A percentile compares a stretch with the other conserved stretches of the same genome.
Conservation (phyloP, 2,888 invertebrate genomes). For the Agriotes lineatus region DNA sequence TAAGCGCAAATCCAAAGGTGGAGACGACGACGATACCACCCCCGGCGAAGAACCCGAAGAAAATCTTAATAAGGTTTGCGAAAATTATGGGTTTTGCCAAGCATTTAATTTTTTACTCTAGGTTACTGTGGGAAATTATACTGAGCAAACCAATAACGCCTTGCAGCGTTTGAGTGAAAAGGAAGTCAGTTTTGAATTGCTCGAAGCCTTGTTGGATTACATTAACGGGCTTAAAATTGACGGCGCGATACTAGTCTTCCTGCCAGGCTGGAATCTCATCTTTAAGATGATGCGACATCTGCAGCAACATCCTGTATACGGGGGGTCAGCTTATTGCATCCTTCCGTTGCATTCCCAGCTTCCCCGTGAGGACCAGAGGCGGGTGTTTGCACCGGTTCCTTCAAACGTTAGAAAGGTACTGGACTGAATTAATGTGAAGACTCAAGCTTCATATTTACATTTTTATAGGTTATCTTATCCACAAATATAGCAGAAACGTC, state of each 20-base stretch:
- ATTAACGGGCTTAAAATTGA: conserved; percentile 74
- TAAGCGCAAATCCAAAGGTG: conserved; percentile 75
- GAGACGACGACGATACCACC: conserved; percentile 69
- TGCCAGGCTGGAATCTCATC: conserved; percentile 98
- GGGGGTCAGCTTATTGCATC: conserved; percentile 76
- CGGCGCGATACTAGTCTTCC: conserved; percentile 92
- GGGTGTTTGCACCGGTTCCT: conserved; percentile 91
- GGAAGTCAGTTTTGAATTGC: conserved; percentile 92
- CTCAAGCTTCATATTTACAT: too few relatives aligned
- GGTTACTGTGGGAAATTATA: conserved; percentile 66
- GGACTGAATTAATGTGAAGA: too few relatives aligned
- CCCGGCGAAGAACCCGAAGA: conserved; percentile 73
- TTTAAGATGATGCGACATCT: conserved; percentile 91
- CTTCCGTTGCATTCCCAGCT: conserved; percentile 98
- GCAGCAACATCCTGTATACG: conserved; percentile 75
- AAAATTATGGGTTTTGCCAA: too few relatives aligned
- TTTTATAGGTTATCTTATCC: conserved; percentile 85
- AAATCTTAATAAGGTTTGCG: conserved; percentile 79
- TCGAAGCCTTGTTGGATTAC: conserved; percentile 82
- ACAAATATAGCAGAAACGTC: conserved; percentile 99
- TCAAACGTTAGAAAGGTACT: conserved; percentile 86
- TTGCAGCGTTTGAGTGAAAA: conserved; percentile 88
- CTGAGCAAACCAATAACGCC: conserved; percentile 74
- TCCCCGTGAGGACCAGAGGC: conserved; percentile 93
- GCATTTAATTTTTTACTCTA: too few relatives aligned